Evolutionary conservation across 2,797 vertebrate species (phyloP), one percentile per base, ranked within the genome.

Genomic region (Arctocebus calabarensis): DNA sequence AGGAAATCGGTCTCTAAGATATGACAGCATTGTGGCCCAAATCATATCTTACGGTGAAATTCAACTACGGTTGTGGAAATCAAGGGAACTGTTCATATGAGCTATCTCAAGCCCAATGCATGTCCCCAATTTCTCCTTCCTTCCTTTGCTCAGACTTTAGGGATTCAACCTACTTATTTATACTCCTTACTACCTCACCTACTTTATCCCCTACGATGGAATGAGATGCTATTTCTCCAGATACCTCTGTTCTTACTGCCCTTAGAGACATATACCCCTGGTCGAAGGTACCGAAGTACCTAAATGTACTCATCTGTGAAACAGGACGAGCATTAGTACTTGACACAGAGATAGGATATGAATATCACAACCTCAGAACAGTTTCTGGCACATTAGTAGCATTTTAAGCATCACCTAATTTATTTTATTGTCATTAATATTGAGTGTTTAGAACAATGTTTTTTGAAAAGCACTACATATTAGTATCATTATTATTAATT

Each of bases 331-430:
- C 11, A 52, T 73, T 22, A 84, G 52, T 59, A 43, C 45, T 77
- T 64, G 59, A 66, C 52, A 48, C 29, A 59, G 57, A 93, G 70
- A 88, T 68, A 79, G 29, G 14, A 52, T 48, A 85, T 7, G 12
- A 71, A n/a, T 9, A 89, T 7, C 74, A 96, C 83, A 74, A 83
- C 40, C 68, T 95, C 34, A 66, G 20, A 79, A 68, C n/a, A 40
- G 70, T 79, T 68, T 74, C 87, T 86, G 74, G 37, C 40, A 78
- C 55, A 34, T 23, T 70, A 59, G 64, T 55, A 94, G 37, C 52
- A 48, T 45, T 68, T 40, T 12, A 34, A 57, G 22, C 19, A 13
- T 82, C 48, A 52, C 52, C 40, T 81, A 57, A n/a, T 75, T 37
- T 23, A 14, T 48, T 84, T 92, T 34, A 83, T 86, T 71, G 83